Evolutionary conservation across 2,113 vertebrate species (phyloP), one percentile per base, ranked within the genome.

Genomic region (Albula goreensis): DNA sequence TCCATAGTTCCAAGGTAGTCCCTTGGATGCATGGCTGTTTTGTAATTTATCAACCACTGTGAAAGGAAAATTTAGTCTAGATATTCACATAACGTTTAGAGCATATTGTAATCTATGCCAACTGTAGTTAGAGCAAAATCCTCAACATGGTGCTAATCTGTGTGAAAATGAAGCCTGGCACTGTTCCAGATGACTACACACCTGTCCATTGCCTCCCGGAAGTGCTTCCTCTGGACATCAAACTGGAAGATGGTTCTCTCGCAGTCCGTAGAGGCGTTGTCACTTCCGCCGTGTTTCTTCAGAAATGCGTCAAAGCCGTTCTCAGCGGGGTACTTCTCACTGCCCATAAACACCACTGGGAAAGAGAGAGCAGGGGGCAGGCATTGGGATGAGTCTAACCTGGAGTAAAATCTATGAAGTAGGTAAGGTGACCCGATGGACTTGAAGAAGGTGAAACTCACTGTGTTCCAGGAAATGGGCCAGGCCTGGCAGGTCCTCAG

Each of bases 381-480:
- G 53, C 12, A 12, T 78, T 15, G 85, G 70, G 10, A 25, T 78
- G 60, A 22, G n/a, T 48, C 15, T 41, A 78, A 49, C 7, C 11
- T 49, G 2, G 7, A 41, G 22, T 9, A 70, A 17, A 56, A 56
- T 7, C 53, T 12, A 56, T 56, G 4, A n/a, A 22, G 22, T 9
- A 70, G 3, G 22, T 11, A 31, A 8, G 70, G 51, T n/a, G 56
- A 25, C 31, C 48, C 22, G 22, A 22, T 22, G 12, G 13, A 63
- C 31, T 84, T n/a, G 74, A 84, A 50, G 51, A 0, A 8, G 77
- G 48, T 9, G n/a, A 49, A 11, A 93, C 98, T 94, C 96, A 99
- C 98, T 99, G 88, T 99, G 98, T 87, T 99, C 98, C 93, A 99
- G 95, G 94, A 99, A 99, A 94, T 99, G 98, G 85, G 98, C 98